Conservation (phyloP, 2,888 invertebrate genomes). For the Clusia tigrina region DNA sequence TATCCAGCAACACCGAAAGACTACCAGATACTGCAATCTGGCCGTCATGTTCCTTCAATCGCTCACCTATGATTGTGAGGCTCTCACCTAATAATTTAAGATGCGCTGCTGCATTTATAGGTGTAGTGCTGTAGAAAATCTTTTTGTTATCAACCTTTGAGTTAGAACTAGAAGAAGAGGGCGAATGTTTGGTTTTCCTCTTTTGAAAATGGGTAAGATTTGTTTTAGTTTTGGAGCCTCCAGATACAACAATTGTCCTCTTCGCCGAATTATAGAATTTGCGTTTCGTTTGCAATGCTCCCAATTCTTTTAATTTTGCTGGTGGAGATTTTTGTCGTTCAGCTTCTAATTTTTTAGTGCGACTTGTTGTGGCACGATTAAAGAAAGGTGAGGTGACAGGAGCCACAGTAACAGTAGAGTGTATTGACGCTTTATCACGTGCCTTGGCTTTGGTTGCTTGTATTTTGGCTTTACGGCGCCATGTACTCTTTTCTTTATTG, state of each 20-base stretch:
- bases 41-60: slow-evolving; percentile 93
- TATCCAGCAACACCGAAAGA: slow-evolving; percentile 90
- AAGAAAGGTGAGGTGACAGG: slow-evolving; percentile 39
- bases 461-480: slow-evolving; percentile 82
- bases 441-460: slow-evolving; percentile 48
- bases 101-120: slow-evolving; percentile 92
- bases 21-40: slow-evolving; percentile 96
- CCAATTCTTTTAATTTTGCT: slow-evolving; percentile 5
- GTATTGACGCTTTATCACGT: slow-evolving; percentile 35
- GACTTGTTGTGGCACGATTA: slow-evolving; percentile 57
- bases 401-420: neutral
- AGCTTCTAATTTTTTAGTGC: slow-evolving; percentile 56
- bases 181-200: slow-evolving; percentile 51
- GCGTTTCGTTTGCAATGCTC: slow-evolving; percentile 26
- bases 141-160: slow-evolving; percentile 24
- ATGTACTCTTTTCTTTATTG: slow-evolving; percentile 72
- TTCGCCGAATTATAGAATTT: slow-evolving; percentile 34
- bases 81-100: slow-evolving; percentile 91
- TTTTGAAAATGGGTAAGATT: too few relatives aligned
- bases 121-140: slow-evolving; percentile 67
- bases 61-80: slow-evolving; percentile 89
- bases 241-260: neutral
- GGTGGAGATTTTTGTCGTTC: slow-evolving; percentile 41
- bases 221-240: neutral
- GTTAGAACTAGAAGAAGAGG: slow-evolving; percentile 27